Conservation (phyloP, 2,888 invertebrate species). For the Archips xylosteana region DNA sequence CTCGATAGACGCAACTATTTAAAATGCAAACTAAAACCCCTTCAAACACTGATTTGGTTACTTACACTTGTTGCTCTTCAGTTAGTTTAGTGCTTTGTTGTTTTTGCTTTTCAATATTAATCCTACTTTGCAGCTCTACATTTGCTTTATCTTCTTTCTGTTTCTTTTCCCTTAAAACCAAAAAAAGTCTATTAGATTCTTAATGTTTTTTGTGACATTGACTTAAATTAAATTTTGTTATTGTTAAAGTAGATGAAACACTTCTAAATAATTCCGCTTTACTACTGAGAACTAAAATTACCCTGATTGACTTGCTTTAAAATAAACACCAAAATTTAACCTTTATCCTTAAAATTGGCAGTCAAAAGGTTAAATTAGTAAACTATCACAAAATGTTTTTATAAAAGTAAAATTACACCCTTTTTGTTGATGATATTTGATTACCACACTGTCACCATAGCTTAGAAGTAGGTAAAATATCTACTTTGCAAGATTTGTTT, state of each 20-base stretch:
- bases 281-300: background rate
- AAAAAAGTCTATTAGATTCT: background rate
- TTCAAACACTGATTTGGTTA: slow-evolving; percentile 26
- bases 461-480: no score
- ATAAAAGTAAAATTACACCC: no score
- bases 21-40: no score
- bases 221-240: no score
- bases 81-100: slow-evolving; percentile 87
- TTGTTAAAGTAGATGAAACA: no score
- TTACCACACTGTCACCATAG: no score
- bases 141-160: slow-evolving; percentile 85
- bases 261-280: no score
- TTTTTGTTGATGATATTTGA: no score
- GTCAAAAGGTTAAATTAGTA: background rate
- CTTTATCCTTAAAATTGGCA: background rate
- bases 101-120: slow-evolving; percentile 87
- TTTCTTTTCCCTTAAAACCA: slow-evolving; percentile 70
- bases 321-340: background rate
- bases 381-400: no score
- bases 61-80: slow-evolving; percentile 87
- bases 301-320: background rate
- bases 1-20: background rate
- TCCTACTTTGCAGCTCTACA: slow-evolving; percentile 85
- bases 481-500: no score
- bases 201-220: no score